A percentile compares a stretch with the other conserved stretches of the same genome.
These are phyloP conservation scores for Hyperoodon ampullatus DNA, from an alignment of 2,113 vertebrate species.

Conservation along the genomic window DNA sequence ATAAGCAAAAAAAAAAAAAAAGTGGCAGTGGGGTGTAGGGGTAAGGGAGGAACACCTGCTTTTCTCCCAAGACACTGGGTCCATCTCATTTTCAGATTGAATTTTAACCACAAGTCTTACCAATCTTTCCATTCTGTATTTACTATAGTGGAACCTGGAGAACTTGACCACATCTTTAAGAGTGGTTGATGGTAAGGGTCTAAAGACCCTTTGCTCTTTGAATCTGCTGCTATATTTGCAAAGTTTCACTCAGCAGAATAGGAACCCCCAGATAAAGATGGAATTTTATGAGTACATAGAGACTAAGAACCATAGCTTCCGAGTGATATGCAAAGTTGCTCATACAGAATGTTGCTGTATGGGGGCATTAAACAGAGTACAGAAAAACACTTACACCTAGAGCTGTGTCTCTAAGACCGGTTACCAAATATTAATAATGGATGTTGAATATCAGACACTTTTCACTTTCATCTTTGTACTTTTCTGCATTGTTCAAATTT, in stretches of 20 bases:
- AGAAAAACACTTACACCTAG: not conserved
- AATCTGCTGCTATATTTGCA: not conserved
- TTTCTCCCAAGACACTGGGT: not conserved
- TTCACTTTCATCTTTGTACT: conserved; percentile 43
- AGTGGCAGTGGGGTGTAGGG: accelerated
- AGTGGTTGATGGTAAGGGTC: not conserved
- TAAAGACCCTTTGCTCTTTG: conserved; percentile 36
- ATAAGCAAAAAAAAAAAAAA: not conserved
- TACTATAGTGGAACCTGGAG: not conserved
- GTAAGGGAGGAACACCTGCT: not conserved
- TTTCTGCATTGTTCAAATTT: not conserved
- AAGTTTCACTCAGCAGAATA: not conserved
- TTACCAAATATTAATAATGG: not conserved
- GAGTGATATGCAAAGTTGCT: not conserved
- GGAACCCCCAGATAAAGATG: not conserved
- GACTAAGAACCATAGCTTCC: not conserved
- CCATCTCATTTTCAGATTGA: conserved; percentile 55
- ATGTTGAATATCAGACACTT: not conserved
- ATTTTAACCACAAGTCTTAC: conserved; percentile 49
- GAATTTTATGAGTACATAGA: not conserved
- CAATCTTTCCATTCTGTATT: not conserved
- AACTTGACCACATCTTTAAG: conserved; percentile 5
- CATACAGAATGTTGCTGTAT: not conserved
- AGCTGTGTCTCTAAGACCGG: not conserved
- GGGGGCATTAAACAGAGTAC: not conserved